Percentiles rank a stretch among this genome's conserved stretches.
Conservation (phyloP, 2,888 invertebrate genomes). For the Spodoptera picta region DNA sequence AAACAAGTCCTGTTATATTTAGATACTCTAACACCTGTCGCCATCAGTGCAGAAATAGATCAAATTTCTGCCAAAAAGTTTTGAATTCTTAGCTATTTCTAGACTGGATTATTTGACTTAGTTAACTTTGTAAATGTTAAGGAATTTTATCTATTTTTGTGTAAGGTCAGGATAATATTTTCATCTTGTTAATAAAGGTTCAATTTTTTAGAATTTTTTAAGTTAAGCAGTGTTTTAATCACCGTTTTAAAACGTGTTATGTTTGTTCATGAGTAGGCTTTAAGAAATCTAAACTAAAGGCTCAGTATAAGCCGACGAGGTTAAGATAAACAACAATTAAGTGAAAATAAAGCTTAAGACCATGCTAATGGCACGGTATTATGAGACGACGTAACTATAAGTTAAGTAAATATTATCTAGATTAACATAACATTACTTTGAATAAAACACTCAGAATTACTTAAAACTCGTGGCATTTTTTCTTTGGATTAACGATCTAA, state of each 20-base stretch:
- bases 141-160: no score
- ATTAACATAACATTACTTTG: neutral
- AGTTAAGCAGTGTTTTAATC: constrained; percentile 6
- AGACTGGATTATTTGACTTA: no score
- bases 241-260: constrained; percentile 30
- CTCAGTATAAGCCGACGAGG: constrained; percentile 32
- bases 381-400: constrained; percentile 22
- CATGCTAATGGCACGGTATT: constrained; percentile 33
- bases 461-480: neutral
- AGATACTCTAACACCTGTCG: constrained; percentile 63
- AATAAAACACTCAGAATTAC: constrained; percentile 8
- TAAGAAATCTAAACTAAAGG: constrained; percentile 29
- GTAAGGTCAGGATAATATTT: no score
- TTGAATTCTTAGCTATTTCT: constrained; percentile 37
- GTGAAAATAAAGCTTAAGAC: constrained; percentile 44
- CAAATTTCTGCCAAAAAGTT: constrained; percentile 35
- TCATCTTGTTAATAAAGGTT: no score
- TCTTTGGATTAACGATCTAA: neutral
- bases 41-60: constrained; percentile 47
- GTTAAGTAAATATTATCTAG: constrained; percentile 21
- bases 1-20: constrained; percentile 53
- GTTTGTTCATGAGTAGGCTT: constrained; percentile 23
- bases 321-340: constrained; percentile 48
- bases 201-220: neutral
- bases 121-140: no score